A percentile compares a stretch with the other conserved stretches of the same genome.
These are phyloP conservation scores for Beroe forskalii DNA, from an alignment of 37 sponge, comb jelly and placozoan genomes.

Conservation along the genomic window DNA sequence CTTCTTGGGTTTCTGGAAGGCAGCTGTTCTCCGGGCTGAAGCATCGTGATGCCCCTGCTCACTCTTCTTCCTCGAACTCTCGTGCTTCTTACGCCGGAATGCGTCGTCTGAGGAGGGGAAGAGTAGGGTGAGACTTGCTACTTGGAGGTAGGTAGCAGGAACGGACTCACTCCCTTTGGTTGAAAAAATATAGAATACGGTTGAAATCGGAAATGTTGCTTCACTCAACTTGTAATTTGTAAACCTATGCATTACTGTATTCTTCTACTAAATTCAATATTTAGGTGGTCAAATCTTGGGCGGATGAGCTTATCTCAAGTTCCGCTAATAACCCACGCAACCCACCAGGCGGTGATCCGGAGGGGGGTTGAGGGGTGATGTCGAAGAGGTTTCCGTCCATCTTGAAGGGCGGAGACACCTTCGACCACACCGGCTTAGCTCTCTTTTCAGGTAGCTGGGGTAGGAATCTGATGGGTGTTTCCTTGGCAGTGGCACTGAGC, in stretches of 20 bases:
- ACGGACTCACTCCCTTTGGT: no score
- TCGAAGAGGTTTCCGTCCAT: constrained; percentile 41
- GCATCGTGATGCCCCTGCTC: constrained; percentile 48
- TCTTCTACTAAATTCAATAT: no score
- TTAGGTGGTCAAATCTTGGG: no score
- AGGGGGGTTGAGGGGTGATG: constrained; percentile 56
- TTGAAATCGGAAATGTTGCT: no score
- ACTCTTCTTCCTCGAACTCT: constrained; percentile 30
- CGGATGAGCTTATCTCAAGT: no score
- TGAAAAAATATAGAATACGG: no score
- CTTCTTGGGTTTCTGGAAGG: constrained; percentile 62
- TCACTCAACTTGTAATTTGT: no score
- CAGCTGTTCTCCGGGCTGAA: constrained; percentile 51
- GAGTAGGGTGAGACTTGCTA: no score
- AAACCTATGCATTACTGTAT: no score
- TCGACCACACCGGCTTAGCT: constrained; percentile 32
- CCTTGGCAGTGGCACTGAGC: constrained; percentile 41
- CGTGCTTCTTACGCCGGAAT: constrained; percentile 44
- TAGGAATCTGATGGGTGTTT: constrained; percentile 14
- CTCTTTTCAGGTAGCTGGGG: constrained; percentile 61
- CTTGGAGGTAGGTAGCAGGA: no score
- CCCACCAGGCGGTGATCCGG: constrained; percentile 47
- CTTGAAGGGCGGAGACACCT: constrained; percentile 20
- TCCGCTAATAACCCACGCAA: background rate
- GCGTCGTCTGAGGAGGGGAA: constrained; percentile 27